A percentile compares a stretch with the other conserved stretches of the same genome.
phyloP scores from a whole-genome alignment of 1,140 invertebrate species.

The Saccostrea glomerata region DNA sequence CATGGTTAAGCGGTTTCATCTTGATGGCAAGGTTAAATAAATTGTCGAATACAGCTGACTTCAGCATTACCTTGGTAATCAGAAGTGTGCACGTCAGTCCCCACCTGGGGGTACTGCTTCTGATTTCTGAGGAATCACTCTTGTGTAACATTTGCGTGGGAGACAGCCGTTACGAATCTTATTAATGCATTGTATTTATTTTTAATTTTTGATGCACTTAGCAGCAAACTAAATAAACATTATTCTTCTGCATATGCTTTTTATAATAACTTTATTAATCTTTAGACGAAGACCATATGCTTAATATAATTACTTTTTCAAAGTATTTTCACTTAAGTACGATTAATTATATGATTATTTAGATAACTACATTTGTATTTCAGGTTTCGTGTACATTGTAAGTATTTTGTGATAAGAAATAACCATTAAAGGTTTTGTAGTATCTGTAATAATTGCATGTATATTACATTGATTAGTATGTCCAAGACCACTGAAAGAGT shows the following conservation, averaged over 20 bases:
- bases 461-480: no score
- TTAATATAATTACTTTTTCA: background rate
- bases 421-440: no score
- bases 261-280: background rate
- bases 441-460: no score
- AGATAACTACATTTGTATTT: no score
- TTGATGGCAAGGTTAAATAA: background rate
- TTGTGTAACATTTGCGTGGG: background rate
- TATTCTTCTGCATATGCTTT: background rate
- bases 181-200: background rate
- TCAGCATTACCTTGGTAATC: background rate
- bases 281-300: background rate
- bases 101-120: background rate
- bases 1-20: slow-evolving; percentile 14
- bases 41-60: slow-evolving; percentile 16
- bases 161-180: background rate
- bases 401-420: no score
- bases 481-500: no score
- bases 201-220: background rate
- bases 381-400: no score
- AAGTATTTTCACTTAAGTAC: no score
- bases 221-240: background rate
- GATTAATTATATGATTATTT: no score
- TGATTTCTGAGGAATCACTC: background rate
- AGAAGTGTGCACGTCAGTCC: background rate